phyloP scores from a whole-genome alignment of 1,140 invertebrate genomes.

The Mizuhopecten yessoensis region DNA sequence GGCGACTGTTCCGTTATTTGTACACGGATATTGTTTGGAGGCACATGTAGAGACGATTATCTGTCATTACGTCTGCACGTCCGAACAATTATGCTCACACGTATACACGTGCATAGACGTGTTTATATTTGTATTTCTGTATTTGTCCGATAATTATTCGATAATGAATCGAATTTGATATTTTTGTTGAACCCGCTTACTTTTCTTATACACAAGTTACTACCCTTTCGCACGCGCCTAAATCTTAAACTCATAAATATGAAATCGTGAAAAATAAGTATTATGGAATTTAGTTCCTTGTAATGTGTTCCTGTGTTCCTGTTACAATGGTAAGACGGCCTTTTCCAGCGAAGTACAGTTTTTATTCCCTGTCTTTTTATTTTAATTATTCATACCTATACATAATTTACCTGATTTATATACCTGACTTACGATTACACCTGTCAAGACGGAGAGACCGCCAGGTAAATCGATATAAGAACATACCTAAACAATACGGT shows the following conservation, averaged over 20 bases:
- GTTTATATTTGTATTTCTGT: neutral
- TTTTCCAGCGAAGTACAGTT: neutral
- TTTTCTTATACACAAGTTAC: neutral
- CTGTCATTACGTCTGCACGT: neutral
- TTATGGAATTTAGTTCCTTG: neutral
- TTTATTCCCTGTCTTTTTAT: neutral
- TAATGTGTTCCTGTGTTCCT: neutral
- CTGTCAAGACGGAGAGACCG: neutral
- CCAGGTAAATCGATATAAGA: neutral
- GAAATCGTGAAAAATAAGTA: neutral
- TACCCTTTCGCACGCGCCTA: neutral
- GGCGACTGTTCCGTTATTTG: too few species aligned
- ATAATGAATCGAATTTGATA: neutral
- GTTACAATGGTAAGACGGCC: neutral
- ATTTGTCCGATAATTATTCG: neutral
- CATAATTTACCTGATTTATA: neutral
- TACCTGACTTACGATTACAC: neutral
- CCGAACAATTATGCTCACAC: too few species aligned
- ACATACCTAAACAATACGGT: neutral
- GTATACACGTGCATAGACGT: neutral
- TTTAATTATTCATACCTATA: constrained; percentile 21
- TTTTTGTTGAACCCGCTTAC: neutral
- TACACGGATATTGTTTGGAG: neutral
- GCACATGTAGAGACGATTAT: neutral
- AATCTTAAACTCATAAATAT: neutral